Percentiles rank a stretch among this genome's conserved stretches.
phyloP scores from a whole-genome alignment of 1,140 invertebrate genomes.

The Sycobia sp. region DNA sequence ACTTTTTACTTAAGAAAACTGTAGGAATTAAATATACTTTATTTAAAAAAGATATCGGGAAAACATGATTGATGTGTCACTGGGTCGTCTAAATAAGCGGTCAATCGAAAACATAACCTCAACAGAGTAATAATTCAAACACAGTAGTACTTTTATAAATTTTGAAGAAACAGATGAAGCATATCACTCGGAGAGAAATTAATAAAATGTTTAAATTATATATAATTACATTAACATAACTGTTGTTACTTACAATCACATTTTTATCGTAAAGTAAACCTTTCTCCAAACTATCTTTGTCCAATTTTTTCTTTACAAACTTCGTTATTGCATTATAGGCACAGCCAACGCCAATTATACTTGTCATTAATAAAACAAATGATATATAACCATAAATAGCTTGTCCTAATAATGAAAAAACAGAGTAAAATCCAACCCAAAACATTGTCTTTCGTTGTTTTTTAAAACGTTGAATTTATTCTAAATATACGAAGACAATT shows the following conservation, averaged over 20 bases:
- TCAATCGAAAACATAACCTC: conserved; percentile 25
- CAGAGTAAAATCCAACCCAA: background rate
- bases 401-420: background rate
- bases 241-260: conserved; percentile 23
- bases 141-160: background rate
- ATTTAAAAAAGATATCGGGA: conserved; percentile 33
- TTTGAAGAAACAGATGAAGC: background rate
- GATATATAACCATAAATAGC: background rate
- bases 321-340: background rate
- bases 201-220: background rate
- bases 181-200: background rate
- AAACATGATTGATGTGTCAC: too few relatives aligned
- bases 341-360: background rate
- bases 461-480: too few relatives aligned
- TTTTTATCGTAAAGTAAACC: conserved; percentile 17
- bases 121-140: background rate
- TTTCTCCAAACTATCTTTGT: background rate
- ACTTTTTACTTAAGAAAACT: conserved; percentile 5
- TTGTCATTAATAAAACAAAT: background rate
- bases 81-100: conserved; percentile 6
- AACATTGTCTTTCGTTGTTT: conserved; percentile 5
- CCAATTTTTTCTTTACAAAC: conserved; percentile 6
- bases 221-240: too few relatives aligned
- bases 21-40: conserved; percentile 32
- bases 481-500: too few relatives aligned